Evolutionary conservation across 1,140 invertebrate genomes (phyloP).

Genomic region (Nasonia vitripennis): DNA sequence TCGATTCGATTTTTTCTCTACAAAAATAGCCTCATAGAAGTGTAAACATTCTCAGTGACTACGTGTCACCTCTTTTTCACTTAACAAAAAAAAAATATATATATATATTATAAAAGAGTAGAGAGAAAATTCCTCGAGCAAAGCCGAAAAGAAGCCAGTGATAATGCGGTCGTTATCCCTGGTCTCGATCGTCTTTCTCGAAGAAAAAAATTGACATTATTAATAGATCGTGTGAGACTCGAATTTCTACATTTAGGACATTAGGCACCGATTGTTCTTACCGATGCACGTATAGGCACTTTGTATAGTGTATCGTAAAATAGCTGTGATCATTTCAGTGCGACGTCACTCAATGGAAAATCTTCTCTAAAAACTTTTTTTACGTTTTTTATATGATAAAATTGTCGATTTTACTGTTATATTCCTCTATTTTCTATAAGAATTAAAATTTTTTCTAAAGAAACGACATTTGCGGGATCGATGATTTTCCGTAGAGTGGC

Average conservation of each 20-base stretch:
- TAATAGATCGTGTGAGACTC: constrained; percentile 33
- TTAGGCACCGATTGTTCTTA: constrained; percentile 48
- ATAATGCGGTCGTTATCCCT: constrained; percentile 31
- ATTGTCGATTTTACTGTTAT: neutral
- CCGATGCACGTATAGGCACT: constrained; percentile 32
- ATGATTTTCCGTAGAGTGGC: constrained; percentile 33
- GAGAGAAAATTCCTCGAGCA: constrained; percentile 1
- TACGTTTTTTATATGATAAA: constrained; percentile 33
- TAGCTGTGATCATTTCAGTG: constrained; percentile 50
- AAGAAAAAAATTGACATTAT: constrained; percentile 28
- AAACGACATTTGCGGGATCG: neutral
- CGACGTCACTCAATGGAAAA: constrained; percentile 29
- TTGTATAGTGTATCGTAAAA: constrained; percentile 52
- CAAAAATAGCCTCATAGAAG: neutral
- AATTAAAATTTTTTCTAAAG: neutral
- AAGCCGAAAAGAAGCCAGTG: constrained; percentile 10
- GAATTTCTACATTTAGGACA: constrained; percentile 46
- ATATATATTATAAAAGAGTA: neutral
- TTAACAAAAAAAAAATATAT: constrained; percentile 22
- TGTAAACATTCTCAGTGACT: constrained; percentile 18
- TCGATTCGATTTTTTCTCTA: constrained; percentile 38
- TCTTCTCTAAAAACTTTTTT: constrained; percentile 25
- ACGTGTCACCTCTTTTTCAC: constrained; percentile 21
- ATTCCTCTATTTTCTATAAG: constrained; percentile 2
- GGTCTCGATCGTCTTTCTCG: neutral